phyloP scores from a whole-genome alignment of 2,797 vertebrate species.

The Myripristis murdjan region DNA sequence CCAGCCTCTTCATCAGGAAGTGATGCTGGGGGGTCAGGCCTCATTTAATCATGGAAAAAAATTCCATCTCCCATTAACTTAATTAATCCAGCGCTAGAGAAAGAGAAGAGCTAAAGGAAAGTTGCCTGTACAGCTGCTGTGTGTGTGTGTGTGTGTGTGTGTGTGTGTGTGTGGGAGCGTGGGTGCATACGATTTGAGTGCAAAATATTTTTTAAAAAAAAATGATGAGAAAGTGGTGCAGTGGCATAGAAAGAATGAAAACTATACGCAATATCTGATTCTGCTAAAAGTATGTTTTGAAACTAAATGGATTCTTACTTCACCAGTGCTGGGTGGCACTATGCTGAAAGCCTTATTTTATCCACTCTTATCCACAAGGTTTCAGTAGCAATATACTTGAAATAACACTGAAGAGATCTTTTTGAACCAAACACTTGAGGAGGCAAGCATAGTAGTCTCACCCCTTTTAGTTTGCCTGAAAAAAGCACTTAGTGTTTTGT shows the following conservation, averaged over 20 bases:
- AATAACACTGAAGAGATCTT: too few species aligned
- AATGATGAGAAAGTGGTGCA: not conserved
- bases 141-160: conserved; percentile 32
- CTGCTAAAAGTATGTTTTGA: too few species aligned
- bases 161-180: conserved; percentile 37
- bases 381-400: too few species aligned
- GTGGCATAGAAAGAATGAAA: too few species aligned
- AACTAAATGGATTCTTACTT: not conserved
- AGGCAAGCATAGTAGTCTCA: not conserved
- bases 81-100: conserved; percentile 80
- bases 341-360: too few species aligned
- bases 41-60: conserved; percentile 84
- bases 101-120: conserved; percentile 53
- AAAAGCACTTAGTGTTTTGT: not conserved
- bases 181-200: conserved; percentile 1
- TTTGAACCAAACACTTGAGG: not conserved
- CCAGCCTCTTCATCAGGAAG: conserved; percentile 66
- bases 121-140: not conserved
- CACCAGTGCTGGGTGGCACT: not conserved
- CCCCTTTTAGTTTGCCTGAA: too few species aligned
- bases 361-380: too few species aligned
- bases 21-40: conserved; percentile 70
- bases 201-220: not conserved
- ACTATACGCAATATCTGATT: too few species aligned
- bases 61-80: conserved; percentile 84